Evolutionary conservation across 2,113 vertebrate species (phyloP).

Genomic region (Taurulus bubalis): DNA sequence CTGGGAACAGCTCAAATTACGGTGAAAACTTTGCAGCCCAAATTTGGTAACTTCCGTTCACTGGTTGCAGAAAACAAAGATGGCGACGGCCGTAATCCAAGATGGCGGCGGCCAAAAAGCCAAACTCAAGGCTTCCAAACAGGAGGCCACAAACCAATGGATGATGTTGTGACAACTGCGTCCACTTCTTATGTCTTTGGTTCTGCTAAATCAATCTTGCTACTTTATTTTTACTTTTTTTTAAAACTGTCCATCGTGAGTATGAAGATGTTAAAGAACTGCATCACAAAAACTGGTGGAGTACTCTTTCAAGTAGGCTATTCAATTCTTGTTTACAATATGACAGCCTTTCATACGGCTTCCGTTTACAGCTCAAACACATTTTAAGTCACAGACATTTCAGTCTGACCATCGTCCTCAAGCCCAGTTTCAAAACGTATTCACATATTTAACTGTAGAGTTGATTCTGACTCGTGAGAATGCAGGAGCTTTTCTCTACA

Average conservation of each 20-base stretch:
- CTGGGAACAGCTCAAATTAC: slow-evolving; percentile 4
- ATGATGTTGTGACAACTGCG: no score
- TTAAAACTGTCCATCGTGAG: neutral
- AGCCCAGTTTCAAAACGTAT: neutral
- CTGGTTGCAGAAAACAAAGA: no score
- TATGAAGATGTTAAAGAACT: neutral
- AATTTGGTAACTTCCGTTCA: no score
- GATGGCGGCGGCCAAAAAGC: no score
- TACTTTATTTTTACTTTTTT: neutral
- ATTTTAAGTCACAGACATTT: neutral
- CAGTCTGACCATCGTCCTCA: neutral
- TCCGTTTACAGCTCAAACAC: neutral
- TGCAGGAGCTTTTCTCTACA: neutral
- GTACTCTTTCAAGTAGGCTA: no score
- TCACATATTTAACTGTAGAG: neutral
- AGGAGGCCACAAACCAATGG: no score
- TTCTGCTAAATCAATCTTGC: neutral
- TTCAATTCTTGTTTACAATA: neutral
- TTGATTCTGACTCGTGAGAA: neutral
- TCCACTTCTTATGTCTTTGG: no score
- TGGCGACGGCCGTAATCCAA: no score
- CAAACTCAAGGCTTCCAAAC: no score
- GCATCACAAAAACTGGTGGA: no score
- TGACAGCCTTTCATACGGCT: neutral
- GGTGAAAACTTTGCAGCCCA: neutral